A percentile compares a stretch with the other conserved stretches of the same genome.
These are phyloP conservation scores for Geopemphigus sp. DNA, from an alignment of 1,140 invertebrate genomes.

Conservation along the genomic window DNA sequence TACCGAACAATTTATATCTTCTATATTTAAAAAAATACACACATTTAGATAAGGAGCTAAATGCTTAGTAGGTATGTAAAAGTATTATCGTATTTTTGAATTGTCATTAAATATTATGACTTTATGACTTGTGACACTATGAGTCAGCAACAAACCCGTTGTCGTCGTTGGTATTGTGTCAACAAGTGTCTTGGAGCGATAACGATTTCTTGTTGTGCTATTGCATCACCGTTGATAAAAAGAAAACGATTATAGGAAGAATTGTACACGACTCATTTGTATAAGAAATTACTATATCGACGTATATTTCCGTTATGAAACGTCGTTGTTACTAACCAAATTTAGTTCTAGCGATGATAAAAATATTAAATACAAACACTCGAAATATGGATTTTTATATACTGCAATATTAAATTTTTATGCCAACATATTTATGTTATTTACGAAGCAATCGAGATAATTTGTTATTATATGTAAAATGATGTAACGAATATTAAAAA, in stretches of 20 bases:
- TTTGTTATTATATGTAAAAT: too few relatives aligned
- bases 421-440: not conserved
- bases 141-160: constrained; percentile 2
- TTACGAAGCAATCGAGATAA: too few relatives aligned
- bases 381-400: not conserved
- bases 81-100: not conserved
- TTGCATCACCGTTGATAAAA: constrained; percentile 30
- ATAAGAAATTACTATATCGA: not conserved
- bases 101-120: constrained; percentile 3
- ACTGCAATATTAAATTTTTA: not conserved
- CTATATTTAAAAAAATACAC: too few relatives aligned
- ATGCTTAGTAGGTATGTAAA: not conserved
- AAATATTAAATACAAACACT: constrained; percentile 12
- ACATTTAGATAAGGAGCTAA: too few relatives aligned
- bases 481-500: too few relatives aligned
- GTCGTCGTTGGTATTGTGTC: not conserved
- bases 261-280: constrained; percentile 12
- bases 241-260: not conserved
- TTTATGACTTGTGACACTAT: constrained; percentile 11
- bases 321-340: too few relatives aligned
- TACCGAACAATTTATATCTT: too few relatives aligned
- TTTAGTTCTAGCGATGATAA: not conserved
- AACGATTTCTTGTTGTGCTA: constrained; percentile 13
- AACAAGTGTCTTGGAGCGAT: constrained; percentile 27
- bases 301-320: not conserved